Conservation (phyloP, 2,113 vertebrate genomes). For the Pterophyllum scalare region DNA sequence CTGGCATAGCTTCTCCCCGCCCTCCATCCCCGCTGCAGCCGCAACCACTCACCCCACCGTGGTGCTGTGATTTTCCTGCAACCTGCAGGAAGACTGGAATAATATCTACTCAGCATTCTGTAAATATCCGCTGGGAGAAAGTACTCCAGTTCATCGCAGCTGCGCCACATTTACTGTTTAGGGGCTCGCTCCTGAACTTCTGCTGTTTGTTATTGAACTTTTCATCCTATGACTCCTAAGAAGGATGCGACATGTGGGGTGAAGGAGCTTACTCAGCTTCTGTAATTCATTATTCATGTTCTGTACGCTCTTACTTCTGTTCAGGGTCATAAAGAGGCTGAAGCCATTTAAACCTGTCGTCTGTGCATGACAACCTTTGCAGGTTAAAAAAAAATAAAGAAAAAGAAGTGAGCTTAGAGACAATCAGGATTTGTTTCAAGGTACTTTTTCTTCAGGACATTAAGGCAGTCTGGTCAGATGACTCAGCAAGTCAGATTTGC, state of each 20-base stretch:
- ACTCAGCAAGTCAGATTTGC: background rate
- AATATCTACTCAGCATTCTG: constrained; percentile 72
- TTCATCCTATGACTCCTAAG: constrained; percentile 29
- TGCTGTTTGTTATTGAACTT: constrained; percentile 52
- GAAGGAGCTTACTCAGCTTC: constrained; percentile 26
- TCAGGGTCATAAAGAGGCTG: constrained; percentile 35
- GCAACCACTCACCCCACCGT: background rate
- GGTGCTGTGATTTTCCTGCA: constrained; percentile 42
- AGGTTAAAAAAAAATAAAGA: background rate
- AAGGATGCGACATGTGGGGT: constrained; percentile 18
- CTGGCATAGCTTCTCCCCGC: constrained; percentile 34
- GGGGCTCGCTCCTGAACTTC: constrained; percentile 27
- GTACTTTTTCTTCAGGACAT: background rate
- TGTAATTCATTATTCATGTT: constrained; percentile 53
- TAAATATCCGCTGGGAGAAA: constrained; percentile 58
- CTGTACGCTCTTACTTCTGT: background rate
- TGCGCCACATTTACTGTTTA: constrained; percentile 28
- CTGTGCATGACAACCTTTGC: background rate
- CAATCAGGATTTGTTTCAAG: background rate
- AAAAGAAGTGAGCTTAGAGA: background rate
- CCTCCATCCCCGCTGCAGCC: constrained; percentile 37
- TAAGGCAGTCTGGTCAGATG: background rate
- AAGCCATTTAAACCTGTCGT: background rate
- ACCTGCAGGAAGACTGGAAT: constrained; percentile 56
- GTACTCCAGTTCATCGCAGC: constrained; percentile 37